Evolutionary conservation across 92 coral and sea anemone genomes (phyloP).

Genomic region (Phenganax marumi): DNA sequence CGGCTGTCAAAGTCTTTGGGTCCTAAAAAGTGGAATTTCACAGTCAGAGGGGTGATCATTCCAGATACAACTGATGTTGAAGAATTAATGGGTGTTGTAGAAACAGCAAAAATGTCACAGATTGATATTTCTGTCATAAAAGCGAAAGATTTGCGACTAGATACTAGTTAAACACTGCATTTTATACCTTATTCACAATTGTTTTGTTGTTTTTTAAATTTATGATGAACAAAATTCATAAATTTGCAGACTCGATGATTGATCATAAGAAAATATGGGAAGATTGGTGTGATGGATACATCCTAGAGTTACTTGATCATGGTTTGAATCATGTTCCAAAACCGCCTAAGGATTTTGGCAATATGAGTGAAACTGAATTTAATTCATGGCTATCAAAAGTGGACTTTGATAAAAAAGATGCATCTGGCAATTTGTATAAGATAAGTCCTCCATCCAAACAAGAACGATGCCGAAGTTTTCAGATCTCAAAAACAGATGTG

Average conservation of each 20-base stretch:
- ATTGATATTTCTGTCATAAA: neutral
- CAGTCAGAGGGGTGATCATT: slow-evolving; percentile 2
- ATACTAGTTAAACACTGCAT: neutral
- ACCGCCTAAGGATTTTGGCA: slow-evolving; percentile 15
- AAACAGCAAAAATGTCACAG: neutral
- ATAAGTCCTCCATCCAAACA: neutral
- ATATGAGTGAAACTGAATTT: slow-evolving; percentile 38
- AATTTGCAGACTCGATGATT: slow-evolving; percentile 30
- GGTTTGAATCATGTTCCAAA: slow-evolving; percentile 32
- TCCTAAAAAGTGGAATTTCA: slow-evolving; percentile 23
- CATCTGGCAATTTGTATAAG: neutral
- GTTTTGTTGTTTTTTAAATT: neutral
- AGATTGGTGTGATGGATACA: slow-evolving; percentile 6
- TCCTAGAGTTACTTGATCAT: slow-evolving; percentile 6
- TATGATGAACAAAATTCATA: neutral
- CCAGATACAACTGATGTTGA: neutral
- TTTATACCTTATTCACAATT: neutral
- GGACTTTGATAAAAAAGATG: slow-evolving; percentile 13
- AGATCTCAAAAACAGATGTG: neutral
- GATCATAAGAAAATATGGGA: slow-evolving; percentile 46
- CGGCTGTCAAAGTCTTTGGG: slow-evolving; percentile 3
- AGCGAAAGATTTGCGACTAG: neutral
- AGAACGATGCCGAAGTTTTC: neutral
- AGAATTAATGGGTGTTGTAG: neutral
- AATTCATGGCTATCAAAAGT: slow-evolving; percentile 38